A percentile compares a stretch with the other conserved stretches of the same genome.
Conservation (phyloP, 2,113 vertebrate genomes). For the Charina bottae region DNA sequence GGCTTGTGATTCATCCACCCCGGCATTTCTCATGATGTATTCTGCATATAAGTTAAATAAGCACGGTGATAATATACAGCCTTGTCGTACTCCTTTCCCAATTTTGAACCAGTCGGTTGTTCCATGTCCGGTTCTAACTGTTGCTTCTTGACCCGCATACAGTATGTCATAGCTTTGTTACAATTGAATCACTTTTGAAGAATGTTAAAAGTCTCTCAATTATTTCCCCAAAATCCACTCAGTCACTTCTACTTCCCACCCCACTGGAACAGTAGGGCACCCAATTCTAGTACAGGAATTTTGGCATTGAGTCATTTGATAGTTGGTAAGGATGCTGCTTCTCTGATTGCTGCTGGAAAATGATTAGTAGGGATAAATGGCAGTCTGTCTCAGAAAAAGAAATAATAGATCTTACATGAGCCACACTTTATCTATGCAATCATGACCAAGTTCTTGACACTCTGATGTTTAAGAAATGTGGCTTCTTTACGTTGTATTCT, state of each 20-base stretch:
- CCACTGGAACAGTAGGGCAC: neutral
- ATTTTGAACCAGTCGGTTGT: no score
- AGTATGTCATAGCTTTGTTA: neutral
- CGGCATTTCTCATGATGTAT: no score
- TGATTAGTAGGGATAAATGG: neutral
- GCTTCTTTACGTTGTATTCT: neutral
- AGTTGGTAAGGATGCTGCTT: neutral
- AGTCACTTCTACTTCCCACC: neutral
- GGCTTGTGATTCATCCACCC: no score
- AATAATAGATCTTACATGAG: neutral
- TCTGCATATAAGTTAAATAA: no score
- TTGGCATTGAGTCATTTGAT: neutral
- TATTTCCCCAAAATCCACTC: neutral
- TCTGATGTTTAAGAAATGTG: neutral
- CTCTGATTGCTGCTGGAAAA: neutral
- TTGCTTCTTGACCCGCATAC: no score
- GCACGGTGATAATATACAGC: no score
- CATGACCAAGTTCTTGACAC: neutral
- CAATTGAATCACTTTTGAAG: neutral
- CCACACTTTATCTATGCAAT: neutral
- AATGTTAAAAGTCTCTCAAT: neutral
- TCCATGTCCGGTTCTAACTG: no score
- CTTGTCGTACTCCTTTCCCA: no score
- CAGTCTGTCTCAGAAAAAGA: neutral
- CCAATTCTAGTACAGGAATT: neutral